phyloP scores from a whole-genome alignment of 2,797 vertebrate genomes.

The Enteromius argenteus region DNA sequence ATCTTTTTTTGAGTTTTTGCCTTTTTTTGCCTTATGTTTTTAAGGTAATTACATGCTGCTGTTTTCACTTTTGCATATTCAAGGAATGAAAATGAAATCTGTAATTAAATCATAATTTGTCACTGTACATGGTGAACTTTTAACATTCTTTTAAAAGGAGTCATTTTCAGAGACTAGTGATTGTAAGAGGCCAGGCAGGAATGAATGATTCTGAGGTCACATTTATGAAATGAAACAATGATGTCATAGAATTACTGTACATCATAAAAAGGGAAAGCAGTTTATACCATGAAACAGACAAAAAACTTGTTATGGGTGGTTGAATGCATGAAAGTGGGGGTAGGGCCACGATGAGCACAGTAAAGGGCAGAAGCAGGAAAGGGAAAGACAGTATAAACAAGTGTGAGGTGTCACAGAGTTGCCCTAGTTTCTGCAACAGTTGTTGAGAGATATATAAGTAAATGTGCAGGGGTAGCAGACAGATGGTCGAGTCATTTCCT shows the following conservation, averaged over 20 bases:
- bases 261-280: slow-evolving; percentile 16
- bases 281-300: not conserved
- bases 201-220: not conserved
- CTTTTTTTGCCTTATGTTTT: not conserved
- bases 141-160: not conserved
- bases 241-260: not conserved
- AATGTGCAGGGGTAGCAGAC: slow-evolving; percentile 27
- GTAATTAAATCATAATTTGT: not conserved
- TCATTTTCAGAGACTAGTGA: not conserved
- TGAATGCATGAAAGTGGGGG: not conserved
- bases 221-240: not conserved
- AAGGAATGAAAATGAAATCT: not conserved
- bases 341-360: not conserved
- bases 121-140: not conserved
- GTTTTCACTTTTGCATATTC: not conserved
- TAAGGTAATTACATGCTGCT: not conserved
- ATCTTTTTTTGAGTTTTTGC: too few relatives aligned
- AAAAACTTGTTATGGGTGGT: not conserved
- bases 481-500: slow-evolving; percentile 46
- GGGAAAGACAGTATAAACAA: slow-evolving; percentile 18
- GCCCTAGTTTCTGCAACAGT: slow-evolving; percentile 25
- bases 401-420: slow-evolving; percentile 23
- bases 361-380: slow-evolving; percentile 35
- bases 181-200: not conserved
- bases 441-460: slow-evolving; percentile 29